Base-by-base conservation (phyloP, 2,797 vertebrate species). In the Sebastiscus tertius region DNA sequence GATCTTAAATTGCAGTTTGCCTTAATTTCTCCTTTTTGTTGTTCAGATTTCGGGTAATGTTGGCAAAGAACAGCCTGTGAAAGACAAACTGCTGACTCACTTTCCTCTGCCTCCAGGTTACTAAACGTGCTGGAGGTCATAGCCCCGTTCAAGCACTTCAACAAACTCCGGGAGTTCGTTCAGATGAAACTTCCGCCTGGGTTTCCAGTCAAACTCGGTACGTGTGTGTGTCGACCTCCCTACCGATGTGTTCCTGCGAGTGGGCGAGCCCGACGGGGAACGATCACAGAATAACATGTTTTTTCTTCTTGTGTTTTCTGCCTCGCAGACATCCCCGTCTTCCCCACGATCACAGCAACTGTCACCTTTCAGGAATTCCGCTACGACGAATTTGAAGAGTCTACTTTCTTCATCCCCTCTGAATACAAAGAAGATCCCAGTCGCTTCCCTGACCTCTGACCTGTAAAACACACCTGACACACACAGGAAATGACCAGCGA, bases 301-400 rank as follows among this genome's bases (percentile, higher is more conserved):
- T 74, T 62, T 62, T 64, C 24, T 67, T 49, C 20, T 69, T 29
- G n/a, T 31, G 58, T 72, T 56, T 22, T 18, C 22, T 89, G 62
- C 76, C 62, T 78, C 52, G 8, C 87, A 97, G 97, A 97, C 87
- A 98, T 99, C 78, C 98, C 98, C 0, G 98, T 99, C 60, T 99
- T 99, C 91, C 98, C 98, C 81, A 99, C 98, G 22, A 98, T 99
- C 96, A 98, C 97, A 42, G 98, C 98, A 80, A 99, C 98, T 72
- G 98, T 99, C 96, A 99, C 98, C n/a, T 99, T 99, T 92, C 98
- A 99, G 95, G 98, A 99, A 94, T 99, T 99, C 88, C 97, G 96
- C 27, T 99, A 98, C 3, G 96, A 97, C 20, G 95, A 96, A 22
- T 99, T 99, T 76, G 96, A 97, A 1, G 96, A 96, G 20, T 97